Conservation (phyloP, 2,888 invertebrate species). For the Hyppa rectilinea region DNA sequence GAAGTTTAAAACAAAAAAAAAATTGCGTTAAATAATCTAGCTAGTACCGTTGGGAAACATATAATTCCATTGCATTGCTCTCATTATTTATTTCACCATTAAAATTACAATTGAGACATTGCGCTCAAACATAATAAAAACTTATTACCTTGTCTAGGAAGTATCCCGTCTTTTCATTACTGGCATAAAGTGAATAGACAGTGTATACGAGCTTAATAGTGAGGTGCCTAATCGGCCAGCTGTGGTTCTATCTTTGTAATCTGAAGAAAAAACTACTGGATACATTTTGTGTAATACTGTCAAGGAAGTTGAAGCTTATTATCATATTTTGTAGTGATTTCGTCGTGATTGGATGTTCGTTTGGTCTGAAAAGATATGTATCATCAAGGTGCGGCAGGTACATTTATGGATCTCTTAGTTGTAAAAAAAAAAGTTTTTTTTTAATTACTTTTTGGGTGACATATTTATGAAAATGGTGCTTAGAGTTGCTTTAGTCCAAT, state of each 20-base stretch:
- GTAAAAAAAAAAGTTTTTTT: too few species aligned
- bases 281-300: constrained; percentile 18
- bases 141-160: background rate
- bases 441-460: constrained; percentile 32
- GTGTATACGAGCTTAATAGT: constrained; percentile 3
- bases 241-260: constrained; percentile 31
- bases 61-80: background rate
- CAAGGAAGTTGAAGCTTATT: constrained; percentile 24
- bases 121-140: background rate
- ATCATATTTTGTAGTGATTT: constrained; percentile 30
- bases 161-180: background rate
- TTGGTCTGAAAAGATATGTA: constrained; percentile 13
- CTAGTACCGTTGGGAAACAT: background rate
- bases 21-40: background rate
- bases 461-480: background rate
- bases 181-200: background rate
- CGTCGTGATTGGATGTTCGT: constrained; percentile 6
- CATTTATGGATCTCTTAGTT: too few species aligned
- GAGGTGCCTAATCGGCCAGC: constrained; percentile 31
- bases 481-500: background rate
- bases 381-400: background rate
- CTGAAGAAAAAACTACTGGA: constrained; percentile 32
- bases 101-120: background rate
- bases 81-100: background rate
- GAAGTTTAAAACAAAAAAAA: background rate